Conservation (phyloP, 2,888 invertebrate species). For the Pseudeuparius sepicola region DNA sequence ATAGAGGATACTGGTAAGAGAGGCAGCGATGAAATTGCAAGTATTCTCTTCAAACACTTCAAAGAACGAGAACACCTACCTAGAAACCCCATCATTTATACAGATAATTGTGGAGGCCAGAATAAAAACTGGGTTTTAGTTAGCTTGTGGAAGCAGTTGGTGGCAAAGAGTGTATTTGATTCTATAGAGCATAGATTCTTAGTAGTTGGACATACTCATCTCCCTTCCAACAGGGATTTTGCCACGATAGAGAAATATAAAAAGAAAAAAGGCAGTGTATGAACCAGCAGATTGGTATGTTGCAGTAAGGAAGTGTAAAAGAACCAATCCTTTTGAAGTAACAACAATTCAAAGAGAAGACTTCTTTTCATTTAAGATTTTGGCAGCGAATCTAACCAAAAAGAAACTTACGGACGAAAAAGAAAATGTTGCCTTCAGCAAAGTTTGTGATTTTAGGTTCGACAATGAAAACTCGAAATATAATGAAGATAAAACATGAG, state of each 20-base stretch:
- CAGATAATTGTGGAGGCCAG: conserved; percentile 17
- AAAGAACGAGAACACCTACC: conserved; percentile 1
- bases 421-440: conserved; percentile 16
- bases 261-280: conserved; percentile 8
- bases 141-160: conserved; percentile 13
- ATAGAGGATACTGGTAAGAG: conserved; percentile 20
- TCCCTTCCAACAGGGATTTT: conserved; percentile 14
- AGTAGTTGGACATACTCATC: conserved; percentile 13
- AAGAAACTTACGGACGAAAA: conserved; percentile 14
- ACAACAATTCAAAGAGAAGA: conserved; percentile 8
- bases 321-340: conserved; percentile 10
- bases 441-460: conserved; percentile 16
- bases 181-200: conserved; percentile 16
- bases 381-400: conserved; percentile 9
- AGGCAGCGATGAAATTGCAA: conserved; percentile 20
- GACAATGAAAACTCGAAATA: conserved; percentile 13
- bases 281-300: conserved; percentile 11
- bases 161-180: conserved; percentile 10
- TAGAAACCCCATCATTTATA: conserved; percentile 14
- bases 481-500: conserved; percentile 13
- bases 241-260: conserved; percentile 15
- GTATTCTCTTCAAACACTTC: conserved; percentile 18
- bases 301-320: conserved; percentile 11
- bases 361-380: conserved; percentile 13
- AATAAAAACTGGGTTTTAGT: conserved; percentile 17